Base-by-base conservation (phyloP, 35 echinoderm and acorn worm species). In the Stichopus chloronotus region DNA sequence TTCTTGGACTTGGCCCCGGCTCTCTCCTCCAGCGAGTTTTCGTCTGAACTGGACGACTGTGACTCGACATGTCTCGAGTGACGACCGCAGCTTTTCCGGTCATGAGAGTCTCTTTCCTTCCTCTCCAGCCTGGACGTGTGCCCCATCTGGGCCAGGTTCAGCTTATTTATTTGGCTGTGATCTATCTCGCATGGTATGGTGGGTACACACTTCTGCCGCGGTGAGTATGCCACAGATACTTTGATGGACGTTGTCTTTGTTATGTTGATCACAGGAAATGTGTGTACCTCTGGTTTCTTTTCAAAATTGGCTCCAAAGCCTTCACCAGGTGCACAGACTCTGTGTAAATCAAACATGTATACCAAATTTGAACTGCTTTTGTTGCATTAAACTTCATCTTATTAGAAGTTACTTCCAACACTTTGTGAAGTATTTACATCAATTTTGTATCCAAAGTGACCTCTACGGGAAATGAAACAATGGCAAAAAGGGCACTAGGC, bases 281-380 rank as follows among this genome's bases (percentile, higher is more conserved):
- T 94, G 92, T 99, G 97, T 12, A 92, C 86, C 60, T 96, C 95
- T 30, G 95, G 94, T 43, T 92, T 53, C 5, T 52, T 78, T 9
- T 91, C 89, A 94, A 96, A 96, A 81, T 95, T 95, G 55, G 92
- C 93, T 52, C 93, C 90, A 94, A 96, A 96, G 23, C 94, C 93
- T 63, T 99, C 97, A 57, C 97, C 97, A 65, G 95, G 97, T 24
- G 97, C 97, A 95, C 97, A 95, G 11, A 96, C 95, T 89, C 95
- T 96, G 94, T 52, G 23, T 78, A 87, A 30, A 21, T 87, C 74
- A 77, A 91, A 84, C 30, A 43, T 1, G 30, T 43, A 43, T 43
- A 13, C 86, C 2, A 55, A 55, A 92, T 25, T 20, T 17, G 52
- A 21, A 43, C 30, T 43, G 30, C 30, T 1, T 43, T 43, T 43